Evolutionary conservation across 2,797 vertebrate species (phyloP).

Genomic region (Epinephelus awoara): DNA sequence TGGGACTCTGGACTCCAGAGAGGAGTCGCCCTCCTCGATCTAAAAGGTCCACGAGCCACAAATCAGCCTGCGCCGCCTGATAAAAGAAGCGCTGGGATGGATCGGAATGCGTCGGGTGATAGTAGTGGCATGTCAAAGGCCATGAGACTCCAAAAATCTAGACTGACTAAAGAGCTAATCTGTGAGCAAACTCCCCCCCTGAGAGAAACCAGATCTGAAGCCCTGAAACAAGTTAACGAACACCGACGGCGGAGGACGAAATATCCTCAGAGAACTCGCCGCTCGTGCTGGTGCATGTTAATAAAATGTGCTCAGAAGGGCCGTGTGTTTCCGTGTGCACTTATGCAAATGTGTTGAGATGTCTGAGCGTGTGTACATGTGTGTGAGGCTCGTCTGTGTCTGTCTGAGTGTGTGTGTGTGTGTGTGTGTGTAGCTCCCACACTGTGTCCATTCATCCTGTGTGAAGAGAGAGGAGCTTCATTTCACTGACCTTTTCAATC

Average conservation of each 20-base stretch:
- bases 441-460: slow-evolving; percentile 63
- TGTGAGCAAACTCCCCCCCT: slow-evolving; percentile 46
- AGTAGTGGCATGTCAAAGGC: slow-evolving; percentile 75
- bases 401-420: slow-evolving; percentile 13
- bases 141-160: slow-evolving; percentile 63
- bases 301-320: slow-evolving; percentile 40
- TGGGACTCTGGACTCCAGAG: slow-evolving; percentile 56
- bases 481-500: slow-evolving; percentile 83
- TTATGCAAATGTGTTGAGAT: slow-evolving; percentile 48
- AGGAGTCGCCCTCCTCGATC: slow-evolving; percentile 59
- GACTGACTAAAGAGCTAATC: slow-evolving; percentile 70
- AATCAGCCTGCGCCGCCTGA: slow-evolving; percentile 70
- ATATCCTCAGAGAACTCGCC: slow-evolving; percentile 38
- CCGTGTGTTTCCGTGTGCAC: slow-evolving; percentile 21
- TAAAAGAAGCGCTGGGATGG: slow-evolving; percentile 74
- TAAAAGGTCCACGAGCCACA: slow-evolving; percentile 67
- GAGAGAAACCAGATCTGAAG: slow-evolving; percentile 57
- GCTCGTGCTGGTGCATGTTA: slow-evolving; percentile 39
- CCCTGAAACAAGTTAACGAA: slow-evolving; percentile 58
- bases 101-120: slow-evolving; percentile 79
- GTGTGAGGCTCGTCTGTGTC: neutral
- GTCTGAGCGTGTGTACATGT: slow-evolving; percentile 5
- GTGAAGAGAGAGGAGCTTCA: slow-evolving; percentile 66
- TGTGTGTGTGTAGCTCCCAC: slow-evolving; percentile 31
- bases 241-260: slow-evolving; percentile 22